Evolutionary conservation across 2,113 vertebrate species (phyloP), one percentile per base, ranked within the genome.

Genomic region (Hemichromis elongatus): DNA sequence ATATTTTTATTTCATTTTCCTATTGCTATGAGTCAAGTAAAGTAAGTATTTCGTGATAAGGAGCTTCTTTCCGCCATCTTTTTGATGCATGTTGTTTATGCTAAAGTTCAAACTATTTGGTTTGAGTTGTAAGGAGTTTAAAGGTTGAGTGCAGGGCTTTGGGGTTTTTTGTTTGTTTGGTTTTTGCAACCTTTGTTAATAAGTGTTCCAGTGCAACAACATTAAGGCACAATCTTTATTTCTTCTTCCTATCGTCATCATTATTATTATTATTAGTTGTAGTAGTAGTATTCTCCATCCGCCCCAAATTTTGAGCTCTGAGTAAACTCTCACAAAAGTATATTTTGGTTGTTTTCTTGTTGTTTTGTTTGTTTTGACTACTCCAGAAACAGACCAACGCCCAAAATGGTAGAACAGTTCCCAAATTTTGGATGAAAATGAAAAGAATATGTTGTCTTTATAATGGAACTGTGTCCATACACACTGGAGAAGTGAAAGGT

Each of bases 301-400:
- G 8, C 9, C 35, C 7, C 9, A 37, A 37, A 2, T 37, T 37
- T 2, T 37, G 7, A 37, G 35, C 35, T 37, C 9, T 37, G 35
- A 37, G 35, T 9, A 37, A 37, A 21, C 35, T 11, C 33, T 40
- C 21, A 40, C 61, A 66, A 66, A 21, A 21, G 11, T 66, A 66
- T 18, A 33, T 37, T 63, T 66, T 66, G 61, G 13, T 63, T 66
- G n/a, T n/a, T n/a, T n/a, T n/a, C n/a, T n/a, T n/a, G n/a, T n/a
- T n/a, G n/a, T n/a, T n/a, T n/a, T n/a, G n/a, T 66, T 66, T 21
- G 61, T 21, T 66, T 66, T 66, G 21, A 66, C 59, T 63, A n/a
- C 37, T 63, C 37, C 33, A 37, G n/a, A 33, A 63, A 63, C 59
- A 63, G 59, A 63, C 59, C 37, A 63, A 37, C 37, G 37, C 33